Evolutionary conservation across 2,888 invertebrate species (phyloP), one percentile per base, ranked within the genome.

Genomic region (Ypsolopha scabrella): DNA sequence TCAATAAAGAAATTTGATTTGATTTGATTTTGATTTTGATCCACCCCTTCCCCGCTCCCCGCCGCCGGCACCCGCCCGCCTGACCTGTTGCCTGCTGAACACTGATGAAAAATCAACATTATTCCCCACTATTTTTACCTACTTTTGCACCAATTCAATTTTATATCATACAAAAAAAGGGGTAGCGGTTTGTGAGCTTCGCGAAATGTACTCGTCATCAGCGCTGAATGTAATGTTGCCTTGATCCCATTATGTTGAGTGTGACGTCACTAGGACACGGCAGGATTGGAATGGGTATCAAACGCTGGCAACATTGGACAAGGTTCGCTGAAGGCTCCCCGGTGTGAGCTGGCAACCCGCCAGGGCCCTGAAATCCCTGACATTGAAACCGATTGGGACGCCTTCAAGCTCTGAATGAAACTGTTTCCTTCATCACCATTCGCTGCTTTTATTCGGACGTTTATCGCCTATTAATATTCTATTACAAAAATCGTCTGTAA

Each of bases 201-300:
- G 4, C 24, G 24, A 4, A 24, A 24, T 24, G 4, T n/a, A n/a
- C n/a, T n/a, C n/a, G 24, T 2, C 24, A 24, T 24, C 24, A 4
- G 24, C 24, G 24, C 24, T 4, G 24, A 24, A 24, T 24, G 24
- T 24, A 24, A 24, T 24, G 24, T 24, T 24, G 24, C 24, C 24
- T 72, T 80, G 80, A 79, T 77, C 80, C 75, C 76, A 78, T 81
- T 81, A 73, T 75, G 76, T 79, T 78, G 79, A 80, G 63, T 72
- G 50, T 81, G 80, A 80, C 79, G 80, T 80, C 80, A 80, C 69
- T 66, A 41, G 6, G 48, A 34, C 41, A 48, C 49, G 50, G 52
- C 36, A 44, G 24, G 24, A 24, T 24, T 4, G 24, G 24, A 24
- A 24, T 3, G 24, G 24, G 24, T 24, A 24, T 24, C 24, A 24